These are phyloP conservation scores for Lontra canadensis DNA, from an alignment of 2,113 vertebrate genomes.

Conservation along the genomic window DNA sequence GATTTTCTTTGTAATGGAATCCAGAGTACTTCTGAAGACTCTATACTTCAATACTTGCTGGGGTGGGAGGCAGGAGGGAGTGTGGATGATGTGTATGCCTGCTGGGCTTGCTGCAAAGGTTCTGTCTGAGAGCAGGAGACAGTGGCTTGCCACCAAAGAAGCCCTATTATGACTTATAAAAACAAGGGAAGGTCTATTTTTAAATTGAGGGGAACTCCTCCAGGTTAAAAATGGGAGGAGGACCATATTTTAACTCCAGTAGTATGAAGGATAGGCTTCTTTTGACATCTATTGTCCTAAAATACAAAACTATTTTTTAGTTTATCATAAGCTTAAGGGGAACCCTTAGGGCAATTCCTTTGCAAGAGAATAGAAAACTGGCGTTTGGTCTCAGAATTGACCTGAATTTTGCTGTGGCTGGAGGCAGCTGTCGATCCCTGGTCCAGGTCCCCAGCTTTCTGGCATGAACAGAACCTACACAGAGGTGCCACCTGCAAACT, in stretches of 20 bases:
- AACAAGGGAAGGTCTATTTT: not conserved
- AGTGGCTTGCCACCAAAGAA: not conserved
- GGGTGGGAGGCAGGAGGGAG: too few species aligned
- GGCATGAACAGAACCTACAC: accelerated
- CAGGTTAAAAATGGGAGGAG: not conserved
- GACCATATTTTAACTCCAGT: not conserved
- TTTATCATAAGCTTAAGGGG: not conserved
- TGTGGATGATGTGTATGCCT: not conserved
- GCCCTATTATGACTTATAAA: not conserved
- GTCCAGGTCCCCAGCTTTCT: not conserved
- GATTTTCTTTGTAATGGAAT: conserved; percentile 59
- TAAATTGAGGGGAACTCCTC: not conserved
- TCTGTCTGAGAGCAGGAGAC: not conserved
- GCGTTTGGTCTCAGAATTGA: not conserved
- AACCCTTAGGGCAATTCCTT: not conserved
- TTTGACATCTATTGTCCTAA: not conserved
- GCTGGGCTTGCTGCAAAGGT: not conserved
- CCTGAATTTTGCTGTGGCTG: not conserved
- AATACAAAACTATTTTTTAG: not conserved
- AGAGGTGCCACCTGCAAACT: accelerated
- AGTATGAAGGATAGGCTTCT: not conserved
- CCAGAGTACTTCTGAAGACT: conserved; percentile 42
- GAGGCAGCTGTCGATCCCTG: not conserved
- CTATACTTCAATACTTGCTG: not conserved
- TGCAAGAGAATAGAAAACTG: not conserved